Base-by-base conservation (phyloP, 2,797 vertebrate species). In the Mareca penelope region DNA sequence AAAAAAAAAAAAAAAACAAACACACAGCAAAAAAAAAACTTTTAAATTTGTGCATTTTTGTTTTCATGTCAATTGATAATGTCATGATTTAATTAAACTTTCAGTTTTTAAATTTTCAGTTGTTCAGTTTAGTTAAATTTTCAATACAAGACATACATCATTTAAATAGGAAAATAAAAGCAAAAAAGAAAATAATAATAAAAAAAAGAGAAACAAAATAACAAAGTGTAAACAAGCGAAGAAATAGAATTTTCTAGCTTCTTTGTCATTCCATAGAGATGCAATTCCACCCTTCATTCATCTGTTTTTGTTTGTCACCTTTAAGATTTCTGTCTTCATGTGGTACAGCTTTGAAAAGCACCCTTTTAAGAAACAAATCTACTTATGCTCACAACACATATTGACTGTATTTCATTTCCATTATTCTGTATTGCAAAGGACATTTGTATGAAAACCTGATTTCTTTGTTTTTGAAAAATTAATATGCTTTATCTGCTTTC, bases 381-480 rank as follows among this genome's bases (percentile, higher is more conserved):
- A 18, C 42, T 69, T 76, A 12, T 59, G 59, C 23, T 56, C 59
- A 64, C 52, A 59, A 3, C 53, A 33, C 4, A 16, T 83, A 71
- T 55, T 82, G 81, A 57, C 52, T 83, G 31, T 5, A 23, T 88
- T 91, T 88, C 10, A 53, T 67, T 84, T 85, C 60, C 24, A 67
- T 68, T 86, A 24, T 55, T 92, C 56, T 86, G 3, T 76, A 55
- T 88, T 88, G 35, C 13, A 91, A 88, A 78, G 42, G 22, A 68
- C 3, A n/a, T 84, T 85, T 89, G 12, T 57, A 81, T 79, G 39
- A 83, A 84, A 88, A 79, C 2, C 5, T 23, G 22, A 42, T 85
- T 84, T 56, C 13, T 65, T 94, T 94, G 29, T 89, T 95, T 96
- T 67, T 85, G 31, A 92, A 88, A 90, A 92, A 95, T 86, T 77